A percentile compares a stretch with the other conserved stretches of the same genome.
Conservation (phyloP, 2,113 vertebrate species). For the Silurus glanis region DNA sequence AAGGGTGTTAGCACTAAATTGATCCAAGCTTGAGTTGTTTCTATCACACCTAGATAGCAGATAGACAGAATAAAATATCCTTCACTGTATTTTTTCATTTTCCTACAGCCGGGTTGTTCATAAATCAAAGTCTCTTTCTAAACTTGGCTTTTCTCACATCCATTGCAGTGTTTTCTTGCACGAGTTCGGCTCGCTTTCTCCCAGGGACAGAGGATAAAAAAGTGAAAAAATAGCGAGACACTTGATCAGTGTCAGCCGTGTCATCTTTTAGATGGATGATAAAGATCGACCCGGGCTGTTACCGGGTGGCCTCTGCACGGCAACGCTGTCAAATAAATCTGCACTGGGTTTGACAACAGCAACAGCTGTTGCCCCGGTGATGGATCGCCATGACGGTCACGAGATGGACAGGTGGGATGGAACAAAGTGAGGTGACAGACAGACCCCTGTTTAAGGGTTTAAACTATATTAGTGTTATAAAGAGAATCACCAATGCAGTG, state of each 20-base stretch:
- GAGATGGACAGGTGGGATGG: slow-evolving; percentile 25
- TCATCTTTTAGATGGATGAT: slow-evolving; percentile 47
- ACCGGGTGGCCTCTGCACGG: slow-evolving; percentile 39
- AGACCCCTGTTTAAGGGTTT: not conserved
- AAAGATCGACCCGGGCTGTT: slow-evolving; percentile 43
- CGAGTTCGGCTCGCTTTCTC: not conserved
- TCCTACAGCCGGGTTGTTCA: not conserved
- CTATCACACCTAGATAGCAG: not conserved
- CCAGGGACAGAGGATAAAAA: not conserved
- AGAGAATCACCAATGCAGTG: not conserved
- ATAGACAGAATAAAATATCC: not conserved
- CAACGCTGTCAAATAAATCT: slow-evolving; percentile 53
- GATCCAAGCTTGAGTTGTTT: not conserved
- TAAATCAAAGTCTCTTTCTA: slow-evolving; percentile 13
- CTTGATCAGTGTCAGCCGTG: slow-evolving; percentile 44
- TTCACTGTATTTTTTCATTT: not conserved
- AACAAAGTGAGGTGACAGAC: not conserved
- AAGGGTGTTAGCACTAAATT: not conserved
- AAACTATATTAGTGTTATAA: not conserved
- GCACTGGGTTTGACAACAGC: slow-evolving; percentile 4
- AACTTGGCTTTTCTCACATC: slow-evolving; percentile 14
- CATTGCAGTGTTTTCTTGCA: too few relatives aligned
- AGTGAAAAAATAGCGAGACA: not conserved
- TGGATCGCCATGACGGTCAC: slow-evolving; percentile 47
- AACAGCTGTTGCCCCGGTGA: slow-evolving; percentile 24